Percentiles rank a stretch among this genome's conserved stretches.
phyloP scores from a whole-genome alignment of 2,888 invertebrate genomes.

The Drosophila tanythrix region DNA sequence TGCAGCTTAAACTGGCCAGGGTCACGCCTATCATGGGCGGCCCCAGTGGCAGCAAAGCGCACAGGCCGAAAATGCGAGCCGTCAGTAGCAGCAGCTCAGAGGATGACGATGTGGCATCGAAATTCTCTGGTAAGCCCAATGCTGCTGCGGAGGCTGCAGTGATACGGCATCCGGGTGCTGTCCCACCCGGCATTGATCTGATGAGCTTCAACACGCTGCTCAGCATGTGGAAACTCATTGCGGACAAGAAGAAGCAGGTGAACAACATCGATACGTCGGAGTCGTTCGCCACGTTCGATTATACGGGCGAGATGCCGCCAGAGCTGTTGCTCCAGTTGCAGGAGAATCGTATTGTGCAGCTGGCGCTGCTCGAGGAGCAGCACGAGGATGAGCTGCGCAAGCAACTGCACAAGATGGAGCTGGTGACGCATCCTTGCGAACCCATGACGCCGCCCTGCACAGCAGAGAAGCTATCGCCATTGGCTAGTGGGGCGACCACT shows the following conservation, averaged over 20 bases:
- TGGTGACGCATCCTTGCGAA: slow-evolving; percentile 13
- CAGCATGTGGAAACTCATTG: slow-evolving; percentile 80
- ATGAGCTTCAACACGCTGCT: slow-evolving; percentile 70
- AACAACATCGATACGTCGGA: slow-evolving; percentile 40
- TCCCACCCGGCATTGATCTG: slow-evolving; percentile 52
- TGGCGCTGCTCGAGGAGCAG: slow-evolving; percentile 33
- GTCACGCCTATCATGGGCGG: slow-evolving; percentile 72
- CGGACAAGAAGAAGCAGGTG: slow-evolving; percentile 74
- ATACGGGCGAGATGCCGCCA: slow-evolving; percentile 64
- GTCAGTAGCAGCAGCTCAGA: slow-evolving; percentile 82
- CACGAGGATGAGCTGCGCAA: slow-evolving; percentile 42
- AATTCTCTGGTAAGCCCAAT: not conserved
- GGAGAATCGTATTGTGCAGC: slow-evolving; percentile 39
- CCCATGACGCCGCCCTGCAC: slow-evolving; percentile 37
- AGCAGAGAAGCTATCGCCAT: slow-evolving; percentile 36
- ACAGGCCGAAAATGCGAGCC: slow-evolving; percentile 73
- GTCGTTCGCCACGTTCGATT: slow-evolving; percentile 62
- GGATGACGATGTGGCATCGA: slow-evolving; percentile 57
- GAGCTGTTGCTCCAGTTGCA: slow-evolving; percentile 66
- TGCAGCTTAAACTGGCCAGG: slow-evolving; percentile 69
- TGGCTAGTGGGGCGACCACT: slow-evolving; percentile 25
- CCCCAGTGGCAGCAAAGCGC: slow-evolving; percentile 25
- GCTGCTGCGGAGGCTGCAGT: not conserved
- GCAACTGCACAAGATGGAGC: slow-evolving; percentile 41
- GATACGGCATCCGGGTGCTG: not conserved